Evolutionary conservation across 1,140 invertebrate genomes (phyloP).

Genomic region (Bemisia tabaci): DNA sequence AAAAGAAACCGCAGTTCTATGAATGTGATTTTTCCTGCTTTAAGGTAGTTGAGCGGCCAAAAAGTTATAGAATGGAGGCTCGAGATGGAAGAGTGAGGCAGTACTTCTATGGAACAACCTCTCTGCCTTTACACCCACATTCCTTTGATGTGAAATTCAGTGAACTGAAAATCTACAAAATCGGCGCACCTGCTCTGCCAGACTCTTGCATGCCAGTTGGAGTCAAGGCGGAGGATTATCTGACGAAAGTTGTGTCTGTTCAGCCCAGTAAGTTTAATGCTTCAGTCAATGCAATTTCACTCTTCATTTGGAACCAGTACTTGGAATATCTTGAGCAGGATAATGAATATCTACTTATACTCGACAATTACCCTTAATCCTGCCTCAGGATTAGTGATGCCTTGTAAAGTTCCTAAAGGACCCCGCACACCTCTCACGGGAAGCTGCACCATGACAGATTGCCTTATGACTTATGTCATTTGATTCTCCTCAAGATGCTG

Average conservation of each 20-base stretch:
- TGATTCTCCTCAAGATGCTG: too few species aligned
- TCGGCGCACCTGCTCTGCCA: constrained; percentile 81
- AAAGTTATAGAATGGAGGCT: constrained; percentile 51
- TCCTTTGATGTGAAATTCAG: constrained; percentile 79
- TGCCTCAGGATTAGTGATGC: too few species aligned
- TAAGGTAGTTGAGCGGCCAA: constrained; percentile 77
- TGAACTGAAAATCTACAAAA: constrained; percentile 84
- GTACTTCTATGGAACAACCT: constrained; percentile 81
- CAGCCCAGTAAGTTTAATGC: constrained; percentile 40
- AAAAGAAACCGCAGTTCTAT: too few species aligned
- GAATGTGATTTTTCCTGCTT: too few species aligned
- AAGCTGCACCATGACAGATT: too few species aligned
- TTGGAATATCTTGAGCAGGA: neutral
- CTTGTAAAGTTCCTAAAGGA: too few species aligned
- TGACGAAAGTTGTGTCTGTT: constrained; percentile 80
- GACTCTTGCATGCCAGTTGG: constrained; percentile 91
- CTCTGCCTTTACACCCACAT: constrained; percentile 76
- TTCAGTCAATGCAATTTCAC: neutral
- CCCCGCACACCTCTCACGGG: too few species aligned
- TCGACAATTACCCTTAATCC: neutral
- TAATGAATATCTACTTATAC: neutral
- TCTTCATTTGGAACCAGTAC: neutral
- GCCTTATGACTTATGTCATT: too few species aligned
- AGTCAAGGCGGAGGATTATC: constrained; percentile 84
- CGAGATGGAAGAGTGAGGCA: constrained; percentile 72